Base-by-base conservation (phyloP, 1,140 invertebrate species). In the Campodea augens region DNA sequence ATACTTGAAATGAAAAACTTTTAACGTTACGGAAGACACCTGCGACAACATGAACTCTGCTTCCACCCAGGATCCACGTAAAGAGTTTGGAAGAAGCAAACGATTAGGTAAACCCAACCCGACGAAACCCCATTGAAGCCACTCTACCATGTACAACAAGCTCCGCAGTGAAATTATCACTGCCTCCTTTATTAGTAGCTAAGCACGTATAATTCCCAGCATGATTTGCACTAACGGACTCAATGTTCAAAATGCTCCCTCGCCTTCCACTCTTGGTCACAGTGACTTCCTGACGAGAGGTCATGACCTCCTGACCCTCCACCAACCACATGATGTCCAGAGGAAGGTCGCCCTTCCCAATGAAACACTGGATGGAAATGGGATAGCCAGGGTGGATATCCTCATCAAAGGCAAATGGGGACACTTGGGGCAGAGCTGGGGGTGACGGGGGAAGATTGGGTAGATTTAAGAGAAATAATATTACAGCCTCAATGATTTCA, bases 131-230 rank as follows among this genome's bases (percentile, higher is more conserved):
- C n/a, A n/a, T n/a, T n/a, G n/a, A n/a, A n/a, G n/a, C n/a, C n/a
- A n/a, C 15, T 32, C 15, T 32, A 32, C 27, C 27, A 15, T 32
- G 27, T 10, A 32, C 27, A 10, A 32, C 66, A 52, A 86, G 61
- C 41, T 67, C 60, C 20, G 78, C 74, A 13, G 77, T 74, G 57
- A 76, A 74, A 48, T 71, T 72, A 24, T 71, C 70, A 19, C 67
- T 70, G 38, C 78, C 78, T 27, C 77, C 79, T 38, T 61, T 62
- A 61, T 89, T 90, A 51, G 70, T 75, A 15, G 81, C 85, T 19
- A 70, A 68, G 55, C 82, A 84, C 19, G 76, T 81, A 53, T 81
- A 83, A 57, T 81, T 78, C 32, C 81, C 81, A 50, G 72, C 73
- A 61, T 81, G 75, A 47, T 70, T 67, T 45, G 76, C 73, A 55